Evolutionary conservation across 2,888 invertebrate species (phyloP), one percentile per base, ranked within the genome.

Genomic region (Mimumesa dahlbomi): DNA sequence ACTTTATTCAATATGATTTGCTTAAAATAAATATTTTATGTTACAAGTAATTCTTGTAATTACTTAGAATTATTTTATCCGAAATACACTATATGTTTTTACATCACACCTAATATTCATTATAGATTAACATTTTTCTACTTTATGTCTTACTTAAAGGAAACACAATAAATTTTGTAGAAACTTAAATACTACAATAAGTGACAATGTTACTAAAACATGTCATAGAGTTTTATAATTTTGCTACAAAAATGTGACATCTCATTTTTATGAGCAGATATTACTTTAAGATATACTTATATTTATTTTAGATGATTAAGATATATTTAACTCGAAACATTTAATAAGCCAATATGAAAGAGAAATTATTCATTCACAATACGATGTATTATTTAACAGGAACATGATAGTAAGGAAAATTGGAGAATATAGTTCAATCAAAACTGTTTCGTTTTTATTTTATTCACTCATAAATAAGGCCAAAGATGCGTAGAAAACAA

Each of bases 401-500:
- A 67, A 58, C 42, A 54, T 50, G 46, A 56, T 36, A 36, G 19
- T n/a, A 46, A 38, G 56, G 52, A 68, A 22, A 54, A 50, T 42
- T 49, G 49, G 29, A 34, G 21, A 59, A 43, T 43, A 40, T 42
- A 45, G 40, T 58, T 73, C 52, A 38, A 61, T 77, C 59, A 75
- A 72, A 69, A 73, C 67, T 77, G 66, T 46, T 72, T 73, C 61
- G 59, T n/a, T 62, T 42, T 53, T 61, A 48, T 74, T 74, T 76
- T 81, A 78, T 79, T 74, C 72, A 82, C 80, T 77, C 81, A 83
- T 85, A 83, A 82, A 77, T 80, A 82, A 82, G 79, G 79, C 81
- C 77, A 81, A 78, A 66, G 77, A 79, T 73, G 82, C 66, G 76
- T 80, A 80, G 78, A 83, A 82, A 85, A 84, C 72, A 79, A 85